A percentile compares a stretch with the other conserved stretches of the same genome.
Evolutionary conservation across 1,140 invertebrate genomes (phyloP).

Genomic region (Diploscapter pachys): DNA sequence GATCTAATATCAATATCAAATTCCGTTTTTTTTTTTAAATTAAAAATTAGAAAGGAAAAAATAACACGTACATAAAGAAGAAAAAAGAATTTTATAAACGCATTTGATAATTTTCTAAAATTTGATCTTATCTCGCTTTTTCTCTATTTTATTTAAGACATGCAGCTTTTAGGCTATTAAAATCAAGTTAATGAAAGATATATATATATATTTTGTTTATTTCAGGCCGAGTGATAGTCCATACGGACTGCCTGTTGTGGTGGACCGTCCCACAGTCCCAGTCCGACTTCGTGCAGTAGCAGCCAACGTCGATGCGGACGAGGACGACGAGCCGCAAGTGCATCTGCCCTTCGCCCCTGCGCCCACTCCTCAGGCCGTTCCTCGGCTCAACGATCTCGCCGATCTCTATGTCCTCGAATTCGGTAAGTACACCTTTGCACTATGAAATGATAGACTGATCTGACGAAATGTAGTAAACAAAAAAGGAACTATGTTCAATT

Average conservation of each 20-base stretch:
- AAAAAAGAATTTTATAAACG: too few relatives aligned
- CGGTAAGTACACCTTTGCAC: constrained; percentile 8
- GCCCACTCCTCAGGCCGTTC: background rate
- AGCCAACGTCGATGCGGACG: background rate
- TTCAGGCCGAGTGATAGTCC: constrained; percentile 21
- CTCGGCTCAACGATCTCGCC: constrained; percentile 20
- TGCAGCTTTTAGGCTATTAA: background rate
- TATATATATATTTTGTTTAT: constrained; percentile 16
- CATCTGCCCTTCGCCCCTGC: background rate
- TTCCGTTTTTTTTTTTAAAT: too few relatives aligned
- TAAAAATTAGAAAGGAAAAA: too few relatives aligned
- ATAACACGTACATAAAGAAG: too few relatives aligned
- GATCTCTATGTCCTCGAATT: constrained; percentile 35
- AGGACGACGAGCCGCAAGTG: background rate
- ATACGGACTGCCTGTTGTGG: background rate
- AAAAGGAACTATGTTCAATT: background rate
- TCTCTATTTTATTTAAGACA: background rate
- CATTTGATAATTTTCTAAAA: too few relatives aligned
- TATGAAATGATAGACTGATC: constrained; percentile 2
- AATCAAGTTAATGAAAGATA: background rate
- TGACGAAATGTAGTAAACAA: background rate
- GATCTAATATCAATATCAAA: too few relatives aligned
- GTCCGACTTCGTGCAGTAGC: background rate
- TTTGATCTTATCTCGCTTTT: background rate
- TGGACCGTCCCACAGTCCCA: background rate